These are phyloP conservation scores for Phrynosoma blainvillii DNA, from an alignment of 2,113 vertebrate genomes.

Conservation along the genomic window DNA sequence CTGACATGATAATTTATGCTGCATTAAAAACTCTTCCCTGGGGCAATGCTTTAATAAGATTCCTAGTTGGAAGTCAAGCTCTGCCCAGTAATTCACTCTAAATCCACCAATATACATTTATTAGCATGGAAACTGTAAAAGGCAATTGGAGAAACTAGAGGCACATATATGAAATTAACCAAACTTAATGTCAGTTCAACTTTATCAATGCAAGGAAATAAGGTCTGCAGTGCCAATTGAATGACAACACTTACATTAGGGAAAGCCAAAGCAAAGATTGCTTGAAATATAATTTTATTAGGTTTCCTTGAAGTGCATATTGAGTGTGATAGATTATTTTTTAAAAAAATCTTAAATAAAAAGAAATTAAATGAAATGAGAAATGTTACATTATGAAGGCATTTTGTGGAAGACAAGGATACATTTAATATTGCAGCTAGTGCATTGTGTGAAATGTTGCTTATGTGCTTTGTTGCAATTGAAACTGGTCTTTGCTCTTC, in stretches of 20 bases:
- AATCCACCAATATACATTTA: slow-evolving; percentile 74
- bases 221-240: background rate
- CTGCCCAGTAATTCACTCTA: slow-evolving; percentile 69
- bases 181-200: slow-evolving; percentile 50
- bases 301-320: slow-evolving; percentile 60
- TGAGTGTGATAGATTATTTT: slow-evolving; percentile 61
- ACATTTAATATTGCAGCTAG: slow-evolving; percentile 58
- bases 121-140: slow-evolving; percentile 69
- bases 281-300: slow-evolving; percentile 57
- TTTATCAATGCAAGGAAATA: slow-evolving; percentile 49
- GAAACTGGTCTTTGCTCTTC: slow-evolving; percentile 52
- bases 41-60: slow-evolving; percentile 78
- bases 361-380: slow-evolving; percentile 64
- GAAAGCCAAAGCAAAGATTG: slow-evolving; percentile 61
- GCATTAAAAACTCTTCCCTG: slow-evolving; percentile 74
- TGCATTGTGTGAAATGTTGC: slow-evolving; percentile 64
- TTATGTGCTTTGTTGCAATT: slow-evolving; percentile 61
- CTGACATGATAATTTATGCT: slow-evolving; percentile 69
- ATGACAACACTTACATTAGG: slow-evolving; percentile 38
- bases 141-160: slow-evolving; percentile 58
- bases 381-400: slow-evolving; percentile 68
- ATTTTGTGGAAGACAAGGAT: slow-evolving; percentile 67
- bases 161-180: slow-evolving; percentile 51
- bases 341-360: slow-evolving; percentile 58
- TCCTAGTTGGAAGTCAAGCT: slow-evolving; percentile 71